Evolutionary conservation across 1,140 invertebrate species (phyloP).

Genomic region (Thrips palmi): DNA sequence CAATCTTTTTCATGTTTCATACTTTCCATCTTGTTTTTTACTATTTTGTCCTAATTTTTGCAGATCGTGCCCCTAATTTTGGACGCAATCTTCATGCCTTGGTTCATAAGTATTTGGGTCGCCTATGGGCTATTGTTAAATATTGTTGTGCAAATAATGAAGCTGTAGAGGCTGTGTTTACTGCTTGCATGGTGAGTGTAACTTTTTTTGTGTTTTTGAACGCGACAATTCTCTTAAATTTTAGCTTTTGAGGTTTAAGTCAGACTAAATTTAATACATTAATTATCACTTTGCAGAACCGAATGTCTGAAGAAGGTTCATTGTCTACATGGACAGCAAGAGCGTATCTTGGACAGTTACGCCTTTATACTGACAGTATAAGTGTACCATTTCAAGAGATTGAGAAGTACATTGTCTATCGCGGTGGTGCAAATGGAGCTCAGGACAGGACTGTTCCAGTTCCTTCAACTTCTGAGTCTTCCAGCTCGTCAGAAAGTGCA

Average conservation of each 20-base stretch:
- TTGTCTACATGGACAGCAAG: constrained; percentile 3
- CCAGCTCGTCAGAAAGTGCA: constrained; percentile 14
- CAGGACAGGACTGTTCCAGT: constrained; percentile 18
- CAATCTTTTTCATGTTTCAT: not conserved
- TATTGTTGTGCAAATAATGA: constrained; percentile 23
- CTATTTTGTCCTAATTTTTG: constrained; percentile 5
- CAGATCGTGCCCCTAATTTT: constrained; percentile 12
- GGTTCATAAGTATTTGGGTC: constrained; percentile 16
- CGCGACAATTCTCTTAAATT: not conserved
- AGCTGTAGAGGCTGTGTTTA: constrained; percentile 22
- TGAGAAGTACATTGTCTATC: constrained; percentile 16
- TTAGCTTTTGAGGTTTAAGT: too few species aligned
- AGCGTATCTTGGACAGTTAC: constrained; percentile 12
- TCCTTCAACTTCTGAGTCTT: constrained; percentile 15
- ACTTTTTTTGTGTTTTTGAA: constrained; percentile 2
- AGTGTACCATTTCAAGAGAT: constrained; percentile 12
- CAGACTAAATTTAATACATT: too few species aligned
- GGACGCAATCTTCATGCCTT: constrained; percentile 10
- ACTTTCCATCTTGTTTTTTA: constrained; percentile 4
- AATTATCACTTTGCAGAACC: constrained; percentile 8
- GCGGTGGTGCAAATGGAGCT: constrained; percentile 17
- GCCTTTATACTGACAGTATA: constrained; percentile 10
- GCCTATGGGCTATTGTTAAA: constrained; percentile 21
- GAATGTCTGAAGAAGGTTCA: constrained; percentile 3
- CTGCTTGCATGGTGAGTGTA: constrained; percentile 23